Evolutionary conservation across 2,888 invertebrate species (phyloP).

Genomic region (Rhogogaster chlorosoma): DNA sequence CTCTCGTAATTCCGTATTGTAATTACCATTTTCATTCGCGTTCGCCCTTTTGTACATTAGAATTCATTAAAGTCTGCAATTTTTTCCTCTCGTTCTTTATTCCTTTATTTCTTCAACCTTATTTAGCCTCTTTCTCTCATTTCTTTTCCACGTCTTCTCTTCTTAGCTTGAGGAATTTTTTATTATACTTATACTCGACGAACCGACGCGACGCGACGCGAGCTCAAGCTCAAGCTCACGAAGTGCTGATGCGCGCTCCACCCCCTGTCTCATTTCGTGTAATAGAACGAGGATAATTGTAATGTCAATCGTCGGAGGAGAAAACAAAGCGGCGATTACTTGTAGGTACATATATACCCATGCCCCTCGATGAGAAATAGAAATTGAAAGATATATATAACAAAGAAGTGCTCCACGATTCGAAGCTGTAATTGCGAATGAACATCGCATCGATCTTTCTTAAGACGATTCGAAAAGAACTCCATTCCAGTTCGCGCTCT

Average conservation of each 20-base stretch:
- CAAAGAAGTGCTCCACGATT: not conserved
- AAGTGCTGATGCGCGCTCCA: not conserved
- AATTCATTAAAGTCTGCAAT: slow-evolving; percentile 40
- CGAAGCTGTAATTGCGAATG: not conserved
- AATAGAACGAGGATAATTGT: not conserved
- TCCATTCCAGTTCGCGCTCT: not conserved
- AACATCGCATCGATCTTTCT: not conserved
- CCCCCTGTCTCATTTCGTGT: not conserved
- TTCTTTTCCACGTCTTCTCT: not conserved
- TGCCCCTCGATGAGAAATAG: not conserved
- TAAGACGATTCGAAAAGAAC: not conserved
- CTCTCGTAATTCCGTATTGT: slow-evolving; percentile 44
- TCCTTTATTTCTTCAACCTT: not conserved
- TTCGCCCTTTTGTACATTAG: slow-evolving; percentile 28
- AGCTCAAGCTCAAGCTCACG: not conserved
- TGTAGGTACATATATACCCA: not conserved
- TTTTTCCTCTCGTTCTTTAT: not conserved
- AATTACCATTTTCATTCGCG: slow-evolving; percentile 47
- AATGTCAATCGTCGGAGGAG: not conserved
- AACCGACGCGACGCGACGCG: not conserved
- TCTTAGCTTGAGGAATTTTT: not conserved
- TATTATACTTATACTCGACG: not conserved
- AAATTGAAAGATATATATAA: not conserved
- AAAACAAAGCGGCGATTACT: not conserved
- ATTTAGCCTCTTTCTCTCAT: not conserved